A percentile compares a stretch with the other conserved stretches of the same genome.
Evolutionary conservation across 1,140 invertebrate genomes (phyloP).

Genomic region (Cyrtorhinus lividipennis): DNA sequence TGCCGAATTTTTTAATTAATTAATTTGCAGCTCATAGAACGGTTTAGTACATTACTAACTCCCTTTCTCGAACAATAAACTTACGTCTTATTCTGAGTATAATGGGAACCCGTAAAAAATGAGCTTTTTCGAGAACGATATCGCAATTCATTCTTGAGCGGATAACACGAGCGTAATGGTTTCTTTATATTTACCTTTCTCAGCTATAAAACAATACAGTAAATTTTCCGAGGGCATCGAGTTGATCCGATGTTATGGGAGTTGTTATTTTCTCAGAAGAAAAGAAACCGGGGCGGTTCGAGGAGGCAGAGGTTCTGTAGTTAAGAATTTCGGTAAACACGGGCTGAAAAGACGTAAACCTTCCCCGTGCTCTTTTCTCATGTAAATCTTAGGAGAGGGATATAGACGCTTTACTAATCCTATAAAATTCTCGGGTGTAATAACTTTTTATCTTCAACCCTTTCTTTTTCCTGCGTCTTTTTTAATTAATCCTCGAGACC

Average conservation of each 20-base stretch:
- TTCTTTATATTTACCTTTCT: conserved; percentile 10
- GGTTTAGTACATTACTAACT: too few species aligned
- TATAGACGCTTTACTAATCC: conserved; percentile 8
- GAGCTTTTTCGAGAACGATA: neutral
- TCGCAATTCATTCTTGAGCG: neutral
- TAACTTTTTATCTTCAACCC: conserved; percentile 16
- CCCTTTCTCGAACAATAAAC: too few species aligned
- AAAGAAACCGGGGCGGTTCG: too few species aligned
- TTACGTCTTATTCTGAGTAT: too few species aligned
- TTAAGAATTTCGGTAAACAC: conserved; percentile 2
- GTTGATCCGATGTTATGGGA: conserved; percentile 7
- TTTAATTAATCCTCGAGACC: conserved; percentile 13
- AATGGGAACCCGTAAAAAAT: neutral
- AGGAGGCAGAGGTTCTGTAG: neutral
- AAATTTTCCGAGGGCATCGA: neutral
- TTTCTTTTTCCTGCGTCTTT: neutral
- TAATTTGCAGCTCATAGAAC: too few species aligned
- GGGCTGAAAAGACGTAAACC: neutral
- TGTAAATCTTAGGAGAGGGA: conserved; percentile 9
- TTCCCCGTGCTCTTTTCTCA: conserved; percentile 2
- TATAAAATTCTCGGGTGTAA: conserved; percentile 12
- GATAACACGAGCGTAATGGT: neutral
- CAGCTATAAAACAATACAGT: conserved; percentile 3
- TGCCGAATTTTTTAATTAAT: too few species aligned
- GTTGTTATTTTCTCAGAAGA: neutral